Evolutionary conservation across 2,797 vertebrate species (phyloP).

Genomic region (Macrochelys suwanniensis): DNA sequence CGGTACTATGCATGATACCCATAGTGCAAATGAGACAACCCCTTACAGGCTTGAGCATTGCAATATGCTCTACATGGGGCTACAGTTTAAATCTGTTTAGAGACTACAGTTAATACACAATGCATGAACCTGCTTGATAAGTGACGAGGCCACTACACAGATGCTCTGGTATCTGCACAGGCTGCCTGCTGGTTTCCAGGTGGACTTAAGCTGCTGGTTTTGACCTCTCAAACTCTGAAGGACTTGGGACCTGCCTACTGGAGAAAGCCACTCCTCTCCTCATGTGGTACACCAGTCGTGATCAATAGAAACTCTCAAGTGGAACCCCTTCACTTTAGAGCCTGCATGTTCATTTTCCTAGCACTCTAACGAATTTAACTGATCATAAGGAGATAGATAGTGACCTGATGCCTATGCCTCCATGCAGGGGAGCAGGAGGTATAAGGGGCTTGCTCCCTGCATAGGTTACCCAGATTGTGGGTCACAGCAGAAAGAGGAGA

Average conservation of each 20-base stretch:
- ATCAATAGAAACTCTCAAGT: neutral
- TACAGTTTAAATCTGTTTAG: neutral
- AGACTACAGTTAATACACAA: neutral
- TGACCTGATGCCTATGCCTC: too few species aligned
- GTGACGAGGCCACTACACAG: neutral
- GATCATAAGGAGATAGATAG: neutral
- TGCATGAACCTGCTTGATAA: rapidly evolving
- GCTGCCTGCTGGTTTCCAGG: too few species aligned
- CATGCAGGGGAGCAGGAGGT: too few species aligned
- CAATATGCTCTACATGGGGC: neutral
- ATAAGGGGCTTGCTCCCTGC: too few species aligned
- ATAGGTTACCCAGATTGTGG: neutral
- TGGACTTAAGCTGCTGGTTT: too few species aligned
- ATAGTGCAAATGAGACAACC: neutral
- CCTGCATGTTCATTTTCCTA: too few species aligned
- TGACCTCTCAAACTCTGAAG: neutral
- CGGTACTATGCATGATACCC: neutral
- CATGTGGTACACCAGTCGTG: neutral
- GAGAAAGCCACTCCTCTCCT: rapidly evolving
- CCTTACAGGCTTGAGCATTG: neutral
- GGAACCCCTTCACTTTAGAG: neutral
- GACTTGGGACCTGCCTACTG: rapidly evolving
- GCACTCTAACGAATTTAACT: neutral
- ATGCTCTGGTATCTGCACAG: too few species aligned
- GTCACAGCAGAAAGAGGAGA: neutral